These are phyloP conservation scores for Cliona cf. orientalis DNA, from an alignment of 37 sponge, comb jelly and placozoan genomes.

Conservation along the genomic window DNA sequence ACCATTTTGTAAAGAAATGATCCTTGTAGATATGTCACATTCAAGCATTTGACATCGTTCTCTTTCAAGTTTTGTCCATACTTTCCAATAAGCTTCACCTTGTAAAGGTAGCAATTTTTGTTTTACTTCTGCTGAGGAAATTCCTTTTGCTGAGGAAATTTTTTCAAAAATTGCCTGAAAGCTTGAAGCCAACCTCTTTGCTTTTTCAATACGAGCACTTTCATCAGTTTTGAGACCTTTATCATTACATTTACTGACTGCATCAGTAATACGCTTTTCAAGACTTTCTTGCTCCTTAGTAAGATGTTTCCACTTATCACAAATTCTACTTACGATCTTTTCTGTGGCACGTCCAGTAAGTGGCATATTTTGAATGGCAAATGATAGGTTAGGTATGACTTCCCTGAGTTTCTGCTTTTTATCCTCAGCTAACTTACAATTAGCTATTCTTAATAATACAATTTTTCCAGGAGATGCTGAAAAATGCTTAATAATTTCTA, in stretches of 20 bases:
- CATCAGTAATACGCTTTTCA: too few species aligned
- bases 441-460: neutral
- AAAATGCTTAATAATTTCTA: neutral
- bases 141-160: too few species aligned
- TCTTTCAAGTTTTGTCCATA: slow-evolving; percentile 26
- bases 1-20: neutral
- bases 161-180: too few species aligned
- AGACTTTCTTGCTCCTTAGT: neutral
- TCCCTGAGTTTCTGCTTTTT: neutral
- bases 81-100: slow-evolving; percentile 25
- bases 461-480: slow-evolving; percentile 12
- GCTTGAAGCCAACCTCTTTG: too few species aligned
- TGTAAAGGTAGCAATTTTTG: slow-evolving; percentile 39
- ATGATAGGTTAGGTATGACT: neutral
- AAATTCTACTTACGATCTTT: too few species aligned
- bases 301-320: too few species aligned
- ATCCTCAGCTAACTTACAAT: slow-evolving; percentile 1
- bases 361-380: too few species aligned
- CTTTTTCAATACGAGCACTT: too few species aligned
- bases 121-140: neutral
- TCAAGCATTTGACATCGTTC: slow-evolving; percentile 15
- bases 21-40: neutral
- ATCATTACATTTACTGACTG: too few species aligned
- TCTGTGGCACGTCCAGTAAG: too few species aligned
- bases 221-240: too few species aligned